Conservation (phyloP, 2,113 vertebrate species). For the Apus apus region DNA sequence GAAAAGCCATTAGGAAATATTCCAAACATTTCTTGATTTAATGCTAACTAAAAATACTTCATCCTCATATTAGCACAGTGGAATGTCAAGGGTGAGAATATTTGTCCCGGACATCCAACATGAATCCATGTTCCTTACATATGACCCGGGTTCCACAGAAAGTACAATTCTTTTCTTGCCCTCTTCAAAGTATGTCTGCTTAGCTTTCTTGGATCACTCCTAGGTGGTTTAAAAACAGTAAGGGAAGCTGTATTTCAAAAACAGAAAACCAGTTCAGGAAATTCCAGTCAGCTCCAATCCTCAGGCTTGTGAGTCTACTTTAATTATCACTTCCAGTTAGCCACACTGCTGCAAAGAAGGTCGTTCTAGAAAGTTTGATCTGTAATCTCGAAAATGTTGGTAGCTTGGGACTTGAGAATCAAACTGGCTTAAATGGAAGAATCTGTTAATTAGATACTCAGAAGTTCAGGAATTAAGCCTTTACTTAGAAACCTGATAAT, state of each 20-base stretch:
- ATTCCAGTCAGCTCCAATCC: conserved; percentile 3
- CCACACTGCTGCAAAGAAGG: not conserved
- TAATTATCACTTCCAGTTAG: conserved; percentile 33
- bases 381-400: conserved; percentile 6
- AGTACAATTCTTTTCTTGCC: not conserved
- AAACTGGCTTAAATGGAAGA: conserved; percentile 12
- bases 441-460: not conserved
- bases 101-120: not conserved
- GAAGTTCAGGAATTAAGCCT: not conserved
- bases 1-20: not conserved
- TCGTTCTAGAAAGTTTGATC: not conserved
- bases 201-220: not conserved
- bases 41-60: conserved; percentile 1
- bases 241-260: conserved; percentile 39
- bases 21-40: conserved; percentile 1
- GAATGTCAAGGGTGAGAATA: conserved; percentile 7
- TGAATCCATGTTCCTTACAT: not conserved
- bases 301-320: not conserved
- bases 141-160: not conserved
- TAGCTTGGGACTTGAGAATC: not conserved
- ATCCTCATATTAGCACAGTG: not conserved
- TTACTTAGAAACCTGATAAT: not conserved
- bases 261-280: conserved; percentile 35
- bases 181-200: not conserved
- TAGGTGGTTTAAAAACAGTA: not conserved